Evolutionary conservation across 2,888 invertebrate genomes (phyloP).

Genomic region (Ischnura elegans): DNA sequence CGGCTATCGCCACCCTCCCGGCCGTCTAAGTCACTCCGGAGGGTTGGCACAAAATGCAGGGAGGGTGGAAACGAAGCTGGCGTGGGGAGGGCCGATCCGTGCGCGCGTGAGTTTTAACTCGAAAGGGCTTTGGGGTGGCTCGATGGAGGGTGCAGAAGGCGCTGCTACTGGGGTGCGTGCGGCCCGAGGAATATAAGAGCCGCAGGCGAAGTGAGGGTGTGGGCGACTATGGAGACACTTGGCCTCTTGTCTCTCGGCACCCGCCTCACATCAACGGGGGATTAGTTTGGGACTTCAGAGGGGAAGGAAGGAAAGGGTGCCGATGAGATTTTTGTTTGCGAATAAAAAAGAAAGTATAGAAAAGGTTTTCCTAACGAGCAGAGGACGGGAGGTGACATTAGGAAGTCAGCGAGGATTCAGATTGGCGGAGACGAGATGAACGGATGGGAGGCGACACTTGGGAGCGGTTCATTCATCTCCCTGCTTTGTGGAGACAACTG

Average conservation of each 20-base stretch:
- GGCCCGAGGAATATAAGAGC: not conserved
- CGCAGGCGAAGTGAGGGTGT: not conserved
- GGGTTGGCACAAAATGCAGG: not conserved
- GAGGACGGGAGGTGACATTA: constrained; percentile 15
- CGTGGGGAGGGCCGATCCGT: not conserved
- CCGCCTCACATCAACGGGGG: constrained; percentile 64
- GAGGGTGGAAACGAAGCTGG: constrained; percentile 12
- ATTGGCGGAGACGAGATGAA: constrained; percentile 12
- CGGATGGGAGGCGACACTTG: not conserved
- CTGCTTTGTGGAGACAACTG: not conserved
- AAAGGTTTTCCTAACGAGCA: not conserved
- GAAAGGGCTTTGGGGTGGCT: not conserved
- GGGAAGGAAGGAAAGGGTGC: not conserved
- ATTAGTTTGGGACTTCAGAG: constrained; percentile 52
- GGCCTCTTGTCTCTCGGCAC: constrained; percentile 55
- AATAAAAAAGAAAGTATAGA: not conserved
- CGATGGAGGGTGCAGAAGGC: not conserved
- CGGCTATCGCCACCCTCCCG: constrained; percentile 52
- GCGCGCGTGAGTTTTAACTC: not conserved
- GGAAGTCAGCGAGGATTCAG: not conserved
- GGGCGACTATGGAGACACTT: not conserved
- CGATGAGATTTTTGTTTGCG: constrained; percentile 23
- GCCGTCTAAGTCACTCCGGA: constrained; percentile 41
- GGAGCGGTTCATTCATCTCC: constrained; percentile 50
- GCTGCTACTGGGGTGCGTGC: not conserved